Evolutionary conservation across 2,797 vertebrate genomes (phyloP), one percentile per base, ranked within the genome.

Genomic region (Brotogeris chrysoptera): DNA sequence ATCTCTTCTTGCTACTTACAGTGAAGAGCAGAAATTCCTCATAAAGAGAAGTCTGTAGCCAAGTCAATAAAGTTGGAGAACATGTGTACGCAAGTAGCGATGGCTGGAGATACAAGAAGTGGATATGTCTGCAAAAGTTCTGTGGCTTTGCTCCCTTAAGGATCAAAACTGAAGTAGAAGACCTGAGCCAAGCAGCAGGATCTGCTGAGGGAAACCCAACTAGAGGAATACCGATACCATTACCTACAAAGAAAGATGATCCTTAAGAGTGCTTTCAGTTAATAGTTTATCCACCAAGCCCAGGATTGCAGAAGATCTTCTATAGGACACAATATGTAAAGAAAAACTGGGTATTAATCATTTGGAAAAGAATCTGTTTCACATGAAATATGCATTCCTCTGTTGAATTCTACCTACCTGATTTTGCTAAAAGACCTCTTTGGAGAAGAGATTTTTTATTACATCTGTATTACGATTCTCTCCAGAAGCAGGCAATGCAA

Each of bases 81-180:
- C 17, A 16, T 0, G 0, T 11, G 13, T 10, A 4, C 39, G 20
- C 0, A 0, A 0, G 28, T 13, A 79, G 44, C 0, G 1, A 61
- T 23, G 25, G 28, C 39, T 1, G 1, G 11, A 86, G 61, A 27
- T 41, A 0, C 14, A 74, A 70, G 57, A 61, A 4, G 47, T 19
- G 39, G 16, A 28, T 2, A 4, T 2, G 4, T 32, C 41, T 30
- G 11, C 55, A 47, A 2, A 70, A 50, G 25, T 44, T 25, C 18
- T 8, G 16, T 38, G 27, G 27, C 46, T 81, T 53, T 4, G 5
- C 36, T 59, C 15, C 38, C 12, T 2, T 21, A 50, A 30, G 16
- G 28, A 74, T 52, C 28, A 88, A 55, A 81, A 65, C 0, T 1
- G 27, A 81, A 82, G 65, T 0, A 80, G n/a, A 69, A 85, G 6